Evolutionary conservation across 1,140 invertebrate species (phyloP), one percentile per base, ranked within the genome.

Genomic region (Chrysopa pallens): DNA sequence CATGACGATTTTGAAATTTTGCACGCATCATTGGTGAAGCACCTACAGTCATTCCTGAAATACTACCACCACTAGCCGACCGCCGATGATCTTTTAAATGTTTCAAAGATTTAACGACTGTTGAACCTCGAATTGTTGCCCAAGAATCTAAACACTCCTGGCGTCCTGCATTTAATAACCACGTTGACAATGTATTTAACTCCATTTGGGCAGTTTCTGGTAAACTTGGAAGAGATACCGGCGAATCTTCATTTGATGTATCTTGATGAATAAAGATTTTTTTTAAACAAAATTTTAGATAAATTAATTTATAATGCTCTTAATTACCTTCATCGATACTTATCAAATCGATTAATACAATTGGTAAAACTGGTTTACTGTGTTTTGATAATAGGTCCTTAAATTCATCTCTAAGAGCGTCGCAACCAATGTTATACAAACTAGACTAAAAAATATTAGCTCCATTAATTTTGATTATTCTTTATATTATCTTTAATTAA

Each of bases 331-430:
- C 89, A 60, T 91, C 86, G 37, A 77, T 73, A 46, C 77, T 75
- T 38, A 92, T 80, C 42, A 92, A 67, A 63, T 93, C 87, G 50
- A 93, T 60, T 15, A 96, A 66, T 39, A 80, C 73, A 6, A 90
- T 80, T 0, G 90, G 79, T 27, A 87, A 75, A 28, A 94, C 64
- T 5, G 89, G 84, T 51, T 84, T 78, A 51, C 88, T 90, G 63
- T 94, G 80, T 45, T 85, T 77, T 42, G 75, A 76, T 9, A 97
- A 62, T 39, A 91, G 67, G 52, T 86, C 82, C 52, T 86, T 80
- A 60, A 94, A 94, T 55, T 95, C 88, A 48, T 74, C 73, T 52
- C 87, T 85, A 17, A 96, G 60, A 43, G 76, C 72, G 48, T 80
- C 68, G 44, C 76, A 76, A 28, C 84, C 84, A 54, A 73, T 70